These are phyloP conservation scores for Typhlichthys eigenmanni DNA, from an alignment of 2,797 vertebrate genomes.

Conservation along the genomic window DNA sequence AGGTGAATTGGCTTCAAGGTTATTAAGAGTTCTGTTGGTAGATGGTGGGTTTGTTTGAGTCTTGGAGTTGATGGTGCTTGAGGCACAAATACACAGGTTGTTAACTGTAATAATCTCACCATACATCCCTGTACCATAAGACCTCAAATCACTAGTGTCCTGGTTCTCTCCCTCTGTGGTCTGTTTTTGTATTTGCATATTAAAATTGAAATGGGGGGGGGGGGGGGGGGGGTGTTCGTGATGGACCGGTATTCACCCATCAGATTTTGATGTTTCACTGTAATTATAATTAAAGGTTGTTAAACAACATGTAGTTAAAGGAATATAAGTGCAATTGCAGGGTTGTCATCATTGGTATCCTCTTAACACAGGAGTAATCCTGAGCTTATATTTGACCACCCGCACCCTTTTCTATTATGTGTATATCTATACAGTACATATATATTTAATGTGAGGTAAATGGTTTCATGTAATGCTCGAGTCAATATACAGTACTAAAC, in stretches of 20 bases:
- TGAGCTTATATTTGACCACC: constrained; percentile 67
- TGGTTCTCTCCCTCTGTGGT: constrained; percentile 69
- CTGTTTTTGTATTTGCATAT: constrained; percentile 74
- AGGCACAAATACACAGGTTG: constrained; percentile 33
- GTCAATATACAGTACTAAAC: constrained; percentile 47
- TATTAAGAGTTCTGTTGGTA: constrained; percentile 26
- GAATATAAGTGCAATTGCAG: constrained; percentile 81
- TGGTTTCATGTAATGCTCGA: constrained; percentile 57
- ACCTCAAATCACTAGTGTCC: constrained; percentile 62
- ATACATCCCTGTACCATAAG: constrained; percentile 52
- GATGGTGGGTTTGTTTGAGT: constrained; percentile 19
- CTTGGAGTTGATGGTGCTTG: constrained; percentile 22
- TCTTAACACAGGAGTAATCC: constrained; percentile 52
- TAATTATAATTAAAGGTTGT: constrained; percentile 96
- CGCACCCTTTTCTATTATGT: constrained; percentile 63
- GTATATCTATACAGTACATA: constrained; percentile 35
- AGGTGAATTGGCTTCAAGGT: constrained; percentile 12
- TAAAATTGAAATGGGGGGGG: constrained; percentile 34
- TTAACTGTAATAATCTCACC: constrained; percentile 27
- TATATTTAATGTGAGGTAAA: constrained; percentile 61
- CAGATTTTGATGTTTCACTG: constrained; percentile 99
- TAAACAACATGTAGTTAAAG: constrained; percentile 96
- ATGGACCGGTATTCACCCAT: constrained; percentile 96
- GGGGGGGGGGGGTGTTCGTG: constrained; percentile 79
- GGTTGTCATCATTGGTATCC: constrained; percentile 68